phyloP scores from a whole-genome alignment of 2,888 invertebrate genomes.

The Drosophila anomalipes region DNA sequence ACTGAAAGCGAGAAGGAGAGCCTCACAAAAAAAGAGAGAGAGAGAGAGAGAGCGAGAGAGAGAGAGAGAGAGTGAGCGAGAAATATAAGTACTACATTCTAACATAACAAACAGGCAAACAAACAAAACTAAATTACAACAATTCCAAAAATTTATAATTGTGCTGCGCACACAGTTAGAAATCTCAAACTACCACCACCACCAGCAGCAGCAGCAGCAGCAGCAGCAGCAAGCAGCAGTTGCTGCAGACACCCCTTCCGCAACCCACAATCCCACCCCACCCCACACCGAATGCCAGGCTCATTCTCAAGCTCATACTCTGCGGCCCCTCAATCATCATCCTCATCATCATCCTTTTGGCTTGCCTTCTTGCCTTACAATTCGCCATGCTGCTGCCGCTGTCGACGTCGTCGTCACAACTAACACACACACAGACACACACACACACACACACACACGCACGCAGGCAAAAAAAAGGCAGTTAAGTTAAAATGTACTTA shows the following conservation, averaged over 20 bases:
- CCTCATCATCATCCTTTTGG: conserved; percentile 68
- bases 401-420: conserved; percentile 45
- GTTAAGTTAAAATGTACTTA: conserved; percentile 82
- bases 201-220: conserved; percentile 30
- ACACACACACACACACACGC: not conserved
- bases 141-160: conserved; percentile 83
- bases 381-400: conserved; percentile 55
- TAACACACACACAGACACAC: conserved; percentile 34
- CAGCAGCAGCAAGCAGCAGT: conserved; percentile 22
- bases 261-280: not conserved
- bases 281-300: conserved; percentile 15
- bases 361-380: conserved; percentile 76
- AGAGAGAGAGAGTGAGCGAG: not conserved
- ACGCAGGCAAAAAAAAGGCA: conserved; percentile 63
- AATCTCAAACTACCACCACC: conserved; percentile 71
- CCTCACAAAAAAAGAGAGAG: not conserved
- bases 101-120: conserved; percentile 76
- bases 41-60: not conserved
- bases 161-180: conserved; percentile 74
- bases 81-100: conserved; percentile 59
- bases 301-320: conserved; percentile 56
- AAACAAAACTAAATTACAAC: conserved; percentile 82
- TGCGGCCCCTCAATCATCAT: conserved; percentile 66
- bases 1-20: conserved; percentile 7
- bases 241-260: conserved; percentile 41